Percentiles rank a stretch among this genome's conserved stretches.
phyloP scores from a whole-genome alignment of 2,113 vertebrate species.

The Esox niger region DNA sequence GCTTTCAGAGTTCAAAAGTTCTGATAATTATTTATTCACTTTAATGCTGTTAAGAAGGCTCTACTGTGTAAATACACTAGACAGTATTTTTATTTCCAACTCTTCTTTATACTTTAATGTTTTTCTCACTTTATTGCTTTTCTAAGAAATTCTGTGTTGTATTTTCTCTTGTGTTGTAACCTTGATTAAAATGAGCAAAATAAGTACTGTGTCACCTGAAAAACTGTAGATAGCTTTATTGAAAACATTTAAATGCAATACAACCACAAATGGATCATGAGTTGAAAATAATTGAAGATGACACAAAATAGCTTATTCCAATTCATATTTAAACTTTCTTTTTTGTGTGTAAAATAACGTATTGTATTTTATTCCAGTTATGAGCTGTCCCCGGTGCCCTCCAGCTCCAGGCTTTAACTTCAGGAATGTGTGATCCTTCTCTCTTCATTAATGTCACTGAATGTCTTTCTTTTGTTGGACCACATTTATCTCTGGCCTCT shows the following conservation, averaged over 20 bases:
- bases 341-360: neutral
- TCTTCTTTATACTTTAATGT: neutral
- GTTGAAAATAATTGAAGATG: too few species aligned
- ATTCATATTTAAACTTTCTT: neutral
- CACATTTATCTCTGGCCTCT: constrained; percentile 56
- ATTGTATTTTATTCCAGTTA: neutral
- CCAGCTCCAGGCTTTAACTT: constrained; percentile 21
- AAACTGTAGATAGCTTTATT: too few species aligned
- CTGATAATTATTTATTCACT: too few species aligned
- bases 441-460: constrained; percentile 35
- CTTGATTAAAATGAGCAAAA: neutral
- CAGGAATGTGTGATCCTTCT: constrained; percentile 9
- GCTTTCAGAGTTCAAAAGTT: too few species aligned
- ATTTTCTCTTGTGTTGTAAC: neutral
- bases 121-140: neutral
- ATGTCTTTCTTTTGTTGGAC: constrained; percentile 25
- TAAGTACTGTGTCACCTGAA: too few species aligned
- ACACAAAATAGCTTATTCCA: too few species aligned
- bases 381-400: neutral
- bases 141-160: neutral
- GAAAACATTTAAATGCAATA: too few species aligned
- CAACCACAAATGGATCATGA: too few species aligned
- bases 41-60: too few species aligned
- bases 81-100: too few species aligned
- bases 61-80: too few species aligned